A percentile compares a stretch with the other conserved stretches of the same genome.
These are phyloP conservation scores for Phasia obesa DNA, from an alignment of 2,888 invertebrate species.

Conservation along the genomic window DNA sequence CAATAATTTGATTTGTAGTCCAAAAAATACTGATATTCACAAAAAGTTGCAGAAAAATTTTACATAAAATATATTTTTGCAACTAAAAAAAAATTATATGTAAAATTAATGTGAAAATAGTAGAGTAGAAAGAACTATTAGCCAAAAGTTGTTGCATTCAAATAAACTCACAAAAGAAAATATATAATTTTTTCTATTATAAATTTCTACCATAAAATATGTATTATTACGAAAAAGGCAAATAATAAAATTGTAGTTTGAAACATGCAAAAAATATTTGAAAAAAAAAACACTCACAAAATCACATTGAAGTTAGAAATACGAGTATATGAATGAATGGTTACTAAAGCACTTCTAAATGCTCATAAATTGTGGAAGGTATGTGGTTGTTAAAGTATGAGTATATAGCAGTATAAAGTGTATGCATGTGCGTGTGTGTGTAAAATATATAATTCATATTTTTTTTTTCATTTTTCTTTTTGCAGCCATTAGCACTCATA, in stretches of 20 bases:
- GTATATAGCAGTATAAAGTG: too few species aligned
- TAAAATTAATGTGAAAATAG: constrained; percentile 65
- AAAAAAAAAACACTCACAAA: constrained; percentile 27
- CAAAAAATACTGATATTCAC: neutral
- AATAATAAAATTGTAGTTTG: constrained; percentile 65
- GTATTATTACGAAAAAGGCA: constrained; percentile 65
- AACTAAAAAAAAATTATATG: constrained; percentile 13
- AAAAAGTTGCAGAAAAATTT: neutral
- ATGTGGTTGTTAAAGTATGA: constrained; percentile 1
- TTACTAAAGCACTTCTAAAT: constrained; percentile 65
- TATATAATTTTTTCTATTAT: neutral
- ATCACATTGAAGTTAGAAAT: constrained; percentile 43
- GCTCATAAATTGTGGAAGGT: constrained; percentile 38
- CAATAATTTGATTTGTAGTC: constrained; percentile 38
- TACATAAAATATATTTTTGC: constrained; percentile 10
- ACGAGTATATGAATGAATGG: constrained; percentile 36
- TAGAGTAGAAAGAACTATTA: constrained; percentile 60
- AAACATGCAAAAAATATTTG: constrained; percentile 56
- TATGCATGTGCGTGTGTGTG: constrained; percentile 10
- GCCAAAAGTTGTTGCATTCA: constrained; percentile 55
- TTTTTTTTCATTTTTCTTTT: constrained; percentile 23
- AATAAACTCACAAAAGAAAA: constrained; percentile 27
- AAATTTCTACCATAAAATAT: constrained; percentile 66
- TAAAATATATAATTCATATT: constrained; percentile 54
- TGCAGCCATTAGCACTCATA: constrained; percentile 31